Evolutionary conservation across 2,797 vertebrate species (phyloP).

Genomic region (Phataginus tricuspis): DNA sequence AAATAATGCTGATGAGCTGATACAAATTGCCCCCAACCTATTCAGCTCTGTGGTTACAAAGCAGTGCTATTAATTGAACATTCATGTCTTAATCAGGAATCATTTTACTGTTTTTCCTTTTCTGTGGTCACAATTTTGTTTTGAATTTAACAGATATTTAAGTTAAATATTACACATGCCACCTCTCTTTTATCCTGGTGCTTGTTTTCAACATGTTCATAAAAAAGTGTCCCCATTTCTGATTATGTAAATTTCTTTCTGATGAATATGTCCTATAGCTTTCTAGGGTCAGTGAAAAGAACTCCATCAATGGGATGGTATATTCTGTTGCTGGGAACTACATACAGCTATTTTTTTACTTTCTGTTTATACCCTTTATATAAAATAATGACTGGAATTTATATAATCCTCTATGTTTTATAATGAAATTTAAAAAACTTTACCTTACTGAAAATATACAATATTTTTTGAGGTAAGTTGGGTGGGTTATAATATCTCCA

Average conservation of each 20-base stretch:
- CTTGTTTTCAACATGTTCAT: neutral
- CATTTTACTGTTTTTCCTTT: neutral
- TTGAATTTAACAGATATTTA: neutral
- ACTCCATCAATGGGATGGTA: neutral
- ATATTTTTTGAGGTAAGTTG: neutral
- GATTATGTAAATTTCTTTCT: neutral
- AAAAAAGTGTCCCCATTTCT: neutral
- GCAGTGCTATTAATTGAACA: neutral
- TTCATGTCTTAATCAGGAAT: neutral
- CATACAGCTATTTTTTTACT: neutral
- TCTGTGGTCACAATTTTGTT: neutral
- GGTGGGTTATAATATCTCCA: neutral
- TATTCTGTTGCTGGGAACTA: neutral
- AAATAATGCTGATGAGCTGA: neutral
- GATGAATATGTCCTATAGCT: neutral
- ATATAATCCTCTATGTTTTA: neutral
- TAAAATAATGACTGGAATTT: neutral
- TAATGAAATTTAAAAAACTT: neutral
- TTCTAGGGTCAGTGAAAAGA: neutral
- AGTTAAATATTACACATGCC: neutral
- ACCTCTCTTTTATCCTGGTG: neutral
- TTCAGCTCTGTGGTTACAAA: neutral
- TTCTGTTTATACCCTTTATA: neutral
- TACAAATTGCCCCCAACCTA: neutral
- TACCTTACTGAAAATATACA: neutral